A percentile compares a stretch with the other conserved stretches of the same genome.
phyloP scores from a whole-genome alignment of 1,140 invertebrate species.

The Drosophila bifasciata region DNA sequence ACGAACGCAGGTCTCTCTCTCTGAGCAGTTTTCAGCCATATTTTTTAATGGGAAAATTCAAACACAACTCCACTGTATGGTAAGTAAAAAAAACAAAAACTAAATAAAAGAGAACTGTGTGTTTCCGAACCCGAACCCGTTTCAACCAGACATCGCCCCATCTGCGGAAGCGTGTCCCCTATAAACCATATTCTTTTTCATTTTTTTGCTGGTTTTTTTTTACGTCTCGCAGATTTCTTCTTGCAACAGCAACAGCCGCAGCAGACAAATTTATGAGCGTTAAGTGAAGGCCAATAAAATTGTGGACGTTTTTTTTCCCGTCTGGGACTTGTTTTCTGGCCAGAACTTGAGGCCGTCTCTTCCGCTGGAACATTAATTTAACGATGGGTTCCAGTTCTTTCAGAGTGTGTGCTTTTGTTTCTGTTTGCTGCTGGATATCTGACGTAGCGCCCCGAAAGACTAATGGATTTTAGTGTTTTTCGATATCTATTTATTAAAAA shows the following conservation, averaged over 20 bases:
- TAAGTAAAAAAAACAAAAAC: neutral
- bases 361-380: constrained; percentile 53
- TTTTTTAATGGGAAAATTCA: constrained; percentile 42
- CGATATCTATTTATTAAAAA: no score
- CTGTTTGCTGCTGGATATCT: constrained; percentile 5
- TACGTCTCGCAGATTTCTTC: constrained; percentile 61
- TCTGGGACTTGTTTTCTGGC: constrained; percentile 65
- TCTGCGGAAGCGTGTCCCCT: constrained; percentile 71
- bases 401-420: neutral
- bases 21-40: constrained; percentile 17
- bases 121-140: constrained; percentile 68
- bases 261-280: constrained; percentile 78
- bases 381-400: constrained; percentile 7
- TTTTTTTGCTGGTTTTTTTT: constrained; percentile 51
- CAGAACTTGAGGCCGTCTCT: constrained; percentile 38
- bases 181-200: constrained; percentile 69
- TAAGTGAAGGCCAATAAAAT: constrained; percentile 81
- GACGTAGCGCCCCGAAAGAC: neutral
- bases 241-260: neutral
- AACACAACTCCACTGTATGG: constrained; percentile 23
- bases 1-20: neutral
- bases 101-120: constrained; percentile 11
- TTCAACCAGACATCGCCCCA: constrained; percentile 28
- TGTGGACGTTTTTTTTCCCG: constrained; percentile 47
- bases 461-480: neutral